Percentiles rank a stretch among this genome's conserved stretches.
These are phyloP conservation scores for Thamnophis sirtalis DNA, from an alignment of 2,113 vertebrate genomes.

Conservation along the genomic window DNA sequence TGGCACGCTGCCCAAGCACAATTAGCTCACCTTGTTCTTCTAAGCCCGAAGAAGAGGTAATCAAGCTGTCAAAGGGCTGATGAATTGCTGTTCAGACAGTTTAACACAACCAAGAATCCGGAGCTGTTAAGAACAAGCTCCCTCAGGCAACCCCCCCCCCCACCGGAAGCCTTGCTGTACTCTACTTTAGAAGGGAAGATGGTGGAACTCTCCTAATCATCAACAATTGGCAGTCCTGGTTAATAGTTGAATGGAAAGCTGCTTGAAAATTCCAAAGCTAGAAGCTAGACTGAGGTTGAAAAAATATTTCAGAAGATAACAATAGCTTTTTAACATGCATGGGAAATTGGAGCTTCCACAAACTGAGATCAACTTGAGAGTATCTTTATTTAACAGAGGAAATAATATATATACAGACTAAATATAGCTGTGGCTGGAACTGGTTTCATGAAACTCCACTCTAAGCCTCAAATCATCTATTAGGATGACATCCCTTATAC, in stretches of 20 bases:
- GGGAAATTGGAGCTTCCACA: not conserved
- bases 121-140: no score
- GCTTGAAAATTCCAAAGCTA: not conserved
- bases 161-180: no score
- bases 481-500: not conserved
- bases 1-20: no score
- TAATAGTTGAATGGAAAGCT: not conserved
- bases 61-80: no score
- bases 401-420: not conserved
- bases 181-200: not conserved
- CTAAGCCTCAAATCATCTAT: not conserved
- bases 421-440: not conserved
- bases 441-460: not conserved
- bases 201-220: not conserved
- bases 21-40: no score
- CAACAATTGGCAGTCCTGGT: not conserved
- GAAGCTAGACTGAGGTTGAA: not conserved
- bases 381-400: not conserved
- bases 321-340: not conserved
- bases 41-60: no score
- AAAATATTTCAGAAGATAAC: not conserved
- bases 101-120: no score
- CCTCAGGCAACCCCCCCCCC: no score
- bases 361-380: not conserved
- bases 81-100: no score